These are phyloP conservation scores for Rotaria socialis DNA, from an alignment of 2,888 invertebrate genomes.

Conservation along the genomic window DNA sequence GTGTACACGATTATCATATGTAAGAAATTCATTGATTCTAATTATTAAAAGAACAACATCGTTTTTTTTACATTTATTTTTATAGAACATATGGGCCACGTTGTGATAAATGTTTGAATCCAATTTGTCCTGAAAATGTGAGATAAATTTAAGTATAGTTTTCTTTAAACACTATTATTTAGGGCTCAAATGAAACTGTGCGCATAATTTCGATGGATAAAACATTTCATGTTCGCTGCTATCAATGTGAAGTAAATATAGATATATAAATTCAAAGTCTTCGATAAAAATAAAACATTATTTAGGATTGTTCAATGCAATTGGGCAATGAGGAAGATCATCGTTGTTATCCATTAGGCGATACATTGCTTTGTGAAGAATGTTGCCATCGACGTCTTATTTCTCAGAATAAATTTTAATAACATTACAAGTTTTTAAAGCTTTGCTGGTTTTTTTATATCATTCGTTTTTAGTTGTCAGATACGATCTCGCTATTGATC, in stretches of 20 bases:
- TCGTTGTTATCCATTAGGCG: conserved; percentile 80
- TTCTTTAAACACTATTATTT: conserved; percentile 61
- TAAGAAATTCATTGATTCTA: neutral
- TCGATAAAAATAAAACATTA: neutral
- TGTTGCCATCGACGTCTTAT: conserved; percentile 76
- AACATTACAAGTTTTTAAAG: neutral
- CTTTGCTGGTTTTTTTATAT: neutral
- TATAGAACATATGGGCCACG: conserved; percentile 4
- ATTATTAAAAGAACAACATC: too few relatives aligned
- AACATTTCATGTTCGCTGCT: conserved; percentile 97
- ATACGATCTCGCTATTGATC: neutral
- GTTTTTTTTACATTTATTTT: too few relatives aligned
- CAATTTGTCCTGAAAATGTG: neutral
- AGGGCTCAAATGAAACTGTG: conserved; percentile 94
- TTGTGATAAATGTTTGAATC: neutral
- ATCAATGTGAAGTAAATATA: conserved; percentile 77
- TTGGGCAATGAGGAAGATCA: conserved; percentile 94
- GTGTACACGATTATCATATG: conserved; percentile 91
- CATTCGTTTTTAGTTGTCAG: neutral
- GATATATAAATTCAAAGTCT: too few relatives aligned
- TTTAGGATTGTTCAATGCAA: conserved; percentile 85
- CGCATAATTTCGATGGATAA: conserved; percentile 97
- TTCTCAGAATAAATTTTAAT: neutral
- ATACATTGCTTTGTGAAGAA: conserved; percentile 75
- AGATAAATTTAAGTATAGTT: neutral